Evolutionary conservation across 2,113 vertebrate genomes (phyloP).

Genomic region (Hiodon tergisus): DNA sequence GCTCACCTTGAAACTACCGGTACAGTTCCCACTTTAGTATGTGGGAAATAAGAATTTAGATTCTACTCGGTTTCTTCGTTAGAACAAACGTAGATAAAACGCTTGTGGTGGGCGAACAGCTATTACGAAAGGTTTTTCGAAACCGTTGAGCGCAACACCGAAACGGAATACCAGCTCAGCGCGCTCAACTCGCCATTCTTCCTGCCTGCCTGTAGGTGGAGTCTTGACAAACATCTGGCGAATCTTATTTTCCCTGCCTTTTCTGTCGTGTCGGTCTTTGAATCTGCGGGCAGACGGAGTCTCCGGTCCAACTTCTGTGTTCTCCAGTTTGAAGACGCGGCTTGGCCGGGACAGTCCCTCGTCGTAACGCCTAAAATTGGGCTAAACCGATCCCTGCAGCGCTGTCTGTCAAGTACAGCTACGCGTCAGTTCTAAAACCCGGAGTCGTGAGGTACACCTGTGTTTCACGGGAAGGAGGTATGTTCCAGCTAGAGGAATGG

Average conservation of each 20-base stretch:
- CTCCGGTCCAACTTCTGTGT: neutral
- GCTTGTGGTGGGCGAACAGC: no score
- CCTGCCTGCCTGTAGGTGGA: slow-evolving; percentile 30
- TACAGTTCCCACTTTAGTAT: no score
- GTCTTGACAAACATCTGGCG: slow-evolving; percentile 17
- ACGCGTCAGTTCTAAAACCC: neutral
- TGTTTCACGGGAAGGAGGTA: neutral
- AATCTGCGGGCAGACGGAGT: neutral
- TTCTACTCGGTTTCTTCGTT: no score
- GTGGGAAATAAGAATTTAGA: no score
- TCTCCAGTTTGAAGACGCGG: neutral
- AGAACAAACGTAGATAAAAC: no score
- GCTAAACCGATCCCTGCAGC: neutral
- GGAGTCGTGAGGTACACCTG: neutral
- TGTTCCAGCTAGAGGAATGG: neutral
- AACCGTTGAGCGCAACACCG: no score
- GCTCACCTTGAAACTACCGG: no score
- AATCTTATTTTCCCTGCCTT: slow-evolving; percentile 1
- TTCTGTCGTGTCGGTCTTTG: neutral
- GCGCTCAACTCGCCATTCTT: slow-evolving; percentile 17
- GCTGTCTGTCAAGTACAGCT: neutral
- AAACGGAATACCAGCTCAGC: no score
- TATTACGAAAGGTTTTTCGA: no score
- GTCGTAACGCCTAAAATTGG: neutral
- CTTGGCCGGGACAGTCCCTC: neutral